Evolutionary conservation across 2,113 vertebrate genomes (phyloP), one percentile per base, ranked within the genome.

Genomic region (Nicator chloris): DNA sequence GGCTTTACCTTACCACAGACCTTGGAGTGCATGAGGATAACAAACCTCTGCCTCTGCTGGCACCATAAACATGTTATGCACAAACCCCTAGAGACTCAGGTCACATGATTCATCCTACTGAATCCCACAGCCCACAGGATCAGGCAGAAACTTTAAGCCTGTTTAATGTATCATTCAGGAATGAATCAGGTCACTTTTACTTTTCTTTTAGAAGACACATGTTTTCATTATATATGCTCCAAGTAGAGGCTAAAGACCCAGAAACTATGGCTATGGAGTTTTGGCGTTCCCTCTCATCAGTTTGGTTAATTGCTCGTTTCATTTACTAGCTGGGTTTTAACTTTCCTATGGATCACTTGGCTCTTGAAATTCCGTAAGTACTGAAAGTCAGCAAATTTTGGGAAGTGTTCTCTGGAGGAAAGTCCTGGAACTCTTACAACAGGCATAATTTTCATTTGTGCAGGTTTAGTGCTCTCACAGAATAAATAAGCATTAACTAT

Each of bases 401-500:
- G 90, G n/a, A 81, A 93, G 88, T 47, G 84, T 69, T 90, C 96
- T 95, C 96, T 88, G 53, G 88, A 95, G 96, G 87, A 87, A 97
- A 95, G 95, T 94, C 90, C 92, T 97, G 95, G 94, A 96, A 95
- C 77, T 88, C 92, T 64, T 95, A 92, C 88, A 94, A 87, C 50
- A 80, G 83, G 70, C 72, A 35, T 88, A 87, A 95, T 93, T 90
- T 96, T 81, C 60, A 93, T 96, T 93, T 64, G 50, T 84, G 87
- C 82, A 69, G 77, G 93, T 95, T 95, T 95, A 93, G 87, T 82
- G 87, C 92, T 76, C 83, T 93, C 49, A 9, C 51, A 45, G 86
- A 97, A 95, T 94, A 96, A 97, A 96, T 91, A 96, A 95, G 87
- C 92, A 86, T 94, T 93, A 96, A 96, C 94, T 79, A 94, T 56